These are phyloP conservation scores for Neolamprologus cancellatus DNA, from an alignment of 2,113 vertebrate species.

Conservation along the genomic window DNA sequence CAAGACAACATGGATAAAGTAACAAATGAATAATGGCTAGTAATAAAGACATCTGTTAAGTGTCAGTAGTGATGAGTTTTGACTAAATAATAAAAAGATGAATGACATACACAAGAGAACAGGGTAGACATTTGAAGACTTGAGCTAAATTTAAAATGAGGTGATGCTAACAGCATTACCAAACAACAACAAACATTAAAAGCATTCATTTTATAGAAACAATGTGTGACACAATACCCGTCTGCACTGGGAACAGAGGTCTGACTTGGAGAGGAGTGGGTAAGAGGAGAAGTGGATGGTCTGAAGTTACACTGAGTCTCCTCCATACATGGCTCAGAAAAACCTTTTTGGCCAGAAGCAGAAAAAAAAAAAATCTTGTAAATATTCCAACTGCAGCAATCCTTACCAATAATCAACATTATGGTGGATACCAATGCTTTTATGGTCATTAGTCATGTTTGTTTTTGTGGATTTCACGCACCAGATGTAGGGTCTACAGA, in stretches of 20 bases:
- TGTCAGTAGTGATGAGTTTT: neutral
- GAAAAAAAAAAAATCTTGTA: neutral
- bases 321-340: slow-evolving; percentile 54
- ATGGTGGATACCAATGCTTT: neutral
- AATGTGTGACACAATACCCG: slow-evolving; percentile 34
- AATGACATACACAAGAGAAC: neutral
- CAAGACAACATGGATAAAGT: neutral
- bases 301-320: slow-evolving; percentile 80
- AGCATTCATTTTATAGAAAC: neutral
- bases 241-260: slow-evolving; percentile 65
- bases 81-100: neutral
- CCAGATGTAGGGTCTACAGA: slow-evolving; percentile 40
- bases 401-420: neutral
- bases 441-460: neutral
- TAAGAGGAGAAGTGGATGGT: slow-evolving; percentile 87
- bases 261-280: slow-evolving; percentile 93
- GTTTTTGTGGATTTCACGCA: slow-evolving; percentile 49
- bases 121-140: neutral
- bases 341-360: slow-evolving; percentile 12
- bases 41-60: neutral
- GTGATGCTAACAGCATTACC: neutral
- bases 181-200: neutral
- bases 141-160: neutral
- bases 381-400: neutral
- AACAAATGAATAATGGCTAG: neutral